Conservation (phyloP, 1,140 invertebrate genomes). For the Aphis craccivora region DNA sequence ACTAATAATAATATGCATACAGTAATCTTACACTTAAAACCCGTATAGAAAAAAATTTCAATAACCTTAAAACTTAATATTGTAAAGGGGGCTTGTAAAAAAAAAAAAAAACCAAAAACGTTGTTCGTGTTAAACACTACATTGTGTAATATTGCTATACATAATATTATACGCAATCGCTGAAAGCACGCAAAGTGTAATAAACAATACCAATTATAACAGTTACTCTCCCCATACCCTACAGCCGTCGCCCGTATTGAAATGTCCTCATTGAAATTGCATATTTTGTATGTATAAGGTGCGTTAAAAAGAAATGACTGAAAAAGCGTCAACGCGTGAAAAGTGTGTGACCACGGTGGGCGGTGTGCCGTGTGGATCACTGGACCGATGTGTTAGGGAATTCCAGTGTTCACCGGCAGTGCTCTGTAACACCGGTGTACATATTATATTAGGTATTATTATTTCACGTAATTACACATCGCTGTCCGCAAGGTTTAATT, state of each 20-base stretch:
- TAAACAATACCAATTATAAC: constrained; percentile 35
- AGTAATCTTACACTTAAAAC: not conserved
- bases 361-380: not conserved
- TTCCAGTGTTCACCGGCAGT: not conserved
- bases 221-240: not conserved
- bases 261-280: not conserved
- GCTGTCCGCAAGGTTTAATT: not conserved
- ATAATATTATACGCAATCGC: not conserved
- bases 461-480: not conserved
- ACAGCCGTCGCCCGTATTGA: not conserved
- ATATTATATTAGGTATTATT: not conserved
- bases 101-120: constrained; percentile 9
- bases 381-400: not conserved
- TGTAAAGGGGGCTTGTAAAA: not conserved
- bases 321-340: constrained; percentile 4
- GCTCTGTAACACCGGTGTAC: not conserved
- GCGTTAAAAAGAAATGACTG: not conserved
- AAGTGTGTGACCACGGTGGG: not conserved
- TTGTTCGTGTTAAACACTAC: not conserved
- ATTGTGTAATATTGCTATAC: not conserved
- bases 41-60: not conserved
- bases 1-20: not conserved
- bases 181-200: not conserved
- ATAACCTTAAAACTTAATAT: not conserved
- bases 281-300: not conserved